These are phyloP conservation scores for Protobothrops mucrosquamatus DNA, from an alignment of 2,113 vertebrate species.

Conservation along the genomic window DNA sequence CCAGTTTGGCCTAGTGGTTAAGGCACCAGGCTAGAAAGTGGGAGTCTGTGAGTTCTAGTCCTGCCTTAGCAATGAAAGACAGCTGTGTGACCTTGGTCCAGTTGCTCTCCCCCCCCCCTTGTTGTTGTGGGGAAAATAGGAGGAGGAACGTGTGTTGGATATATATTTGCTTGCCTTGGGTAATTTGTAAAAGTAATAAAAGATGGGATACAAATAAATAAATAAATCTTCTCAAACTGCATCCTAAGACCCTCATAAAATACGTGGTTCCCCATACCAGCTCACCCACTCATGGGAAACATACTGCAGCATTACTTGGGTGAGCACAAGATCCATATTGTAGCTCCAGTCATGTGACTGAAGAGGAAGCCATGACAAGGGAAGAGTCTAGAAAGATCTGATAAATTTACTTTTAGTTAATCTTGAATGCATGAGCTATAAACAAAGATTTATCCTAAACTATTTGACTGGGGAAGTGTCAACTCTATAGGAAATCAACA, in stretches of 20 bases:
- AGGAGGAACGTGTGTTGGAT: background rate
- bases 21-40: background rate
- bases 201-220: background rate
- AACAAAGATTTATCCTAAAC: background rate
- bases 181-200: background rate
- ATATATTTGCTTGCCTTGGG: background rate
- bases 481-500: background rate
- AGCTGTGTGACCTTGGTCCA: background rate
- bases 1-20: background rate
- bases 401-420: background rate
- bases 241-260: background rate
- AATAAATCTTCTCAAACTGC: background rate
- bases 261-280: background rate
- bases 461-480: background rate
- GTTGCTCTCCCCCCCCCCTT: too few species aligned
- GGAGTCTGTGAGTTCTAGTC: background rate
- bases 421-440: background rate
- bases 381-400: background rate
- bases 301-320: background rate
- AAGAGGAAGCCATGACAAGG: background rate
- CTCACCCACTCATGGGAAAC: background rate
- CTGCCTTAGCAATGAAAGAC: too few species aligned
- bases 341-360: background rate
- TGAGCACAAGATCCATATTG: background rate
- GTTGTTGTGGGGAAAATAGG: background rate